Base-by-base conservation (phyloP, 2,888 invertebrate genomes). In the Lasioglossum figueresi region DNA sequence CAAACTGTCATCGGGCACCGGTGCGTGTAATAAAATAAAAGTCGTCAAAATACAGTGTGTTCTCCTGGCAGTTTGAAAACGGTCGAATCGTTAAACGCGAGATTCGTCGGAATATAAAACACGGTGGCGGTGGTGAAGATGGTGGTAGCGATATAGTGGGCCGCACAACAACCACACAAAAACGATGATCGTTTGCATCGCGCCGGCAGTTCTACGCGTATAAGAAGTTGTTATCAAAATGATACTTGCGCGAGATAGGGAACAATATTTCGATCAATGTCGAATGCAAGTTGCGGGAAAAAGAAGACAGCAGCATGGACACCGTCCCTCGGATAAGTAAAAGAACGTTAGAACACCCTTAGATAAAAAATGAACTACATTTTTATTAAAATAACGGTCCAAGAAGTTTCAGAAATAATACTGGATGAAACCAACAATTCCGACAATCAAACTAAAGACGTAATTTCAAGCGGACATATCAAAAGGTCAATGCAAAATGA, bases 241-340 rank as follows among this genome's bases (percentile, higher is more conserved):
- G 56, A 56, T 56, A 56, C 56, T 56, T 56, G 56, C 56, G n/a
- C 23, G 56, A 19, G 76, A 76, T 76, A 52, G 52, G 76, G 40
- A 68, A 68, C 71, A 73, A 79, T 66, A 72, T 72, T 56, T 56
- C 56, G 56, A 56, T 56, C 56, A 56, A 56, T 56, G 56, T 56
- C 56, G 56, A 56, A 56, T n/a, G n/a, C 56, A 56, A 56, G n/a
- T 56, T 56, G 56, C n/a, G 10, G 56, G n/a, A n/a, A 56, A 56
- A 56, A 56, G 10, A 23, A n/a, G 56, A 2, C 12, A 1, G 12
- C 56, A 12, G 12, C 56, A n/a, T 56, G n/a, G n/a, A n/a, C 56
- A n/a, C n/a, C 4, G 56, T 56, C n/a, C n/a, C 56, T n/a, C n/a
- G 0, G n/a, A 12, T 56, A 12, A 56, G 12, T 56, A 23, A 56